phyloP scores from a whole-genome alignment of 2,113 vertebrate genomes.

The Tachysurus fulvidraco region DNA sequence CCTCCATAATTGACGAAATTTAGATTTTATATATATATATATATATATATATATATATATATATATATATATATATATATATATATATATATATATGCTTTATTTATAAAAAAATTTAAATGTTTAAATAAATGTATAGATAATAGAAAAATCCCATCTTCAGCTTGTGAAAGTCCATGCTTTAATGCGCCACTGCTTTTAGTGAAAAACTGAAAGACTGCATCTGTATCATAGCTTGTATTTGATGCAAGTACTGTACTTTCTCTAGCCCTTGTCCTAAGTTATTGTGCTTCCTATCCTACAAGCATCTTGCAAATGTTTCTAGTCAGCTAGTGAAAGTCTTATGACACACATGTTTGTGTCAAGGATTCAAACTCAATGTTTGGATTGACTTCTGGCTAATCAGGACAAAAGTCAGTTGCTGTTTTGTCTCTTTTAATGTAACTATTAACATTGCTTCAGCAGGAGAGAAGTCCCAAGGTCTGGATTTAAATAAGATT shows the following conservation, averaged over 20 bases:
- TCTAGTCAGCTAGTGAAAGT: not conserved
- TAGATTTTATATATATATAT: too few species aligned
- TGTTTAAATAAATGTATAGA: too few species aligned
- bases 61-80: too few species aligned
- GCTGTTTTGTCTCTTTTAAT: not conserved
- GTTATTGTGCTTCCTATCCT: not conserved
- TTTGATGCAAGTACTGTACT: too few species aligned
- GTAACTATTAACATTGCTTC: not conserved
- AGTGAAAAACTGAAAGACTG: not conserved
- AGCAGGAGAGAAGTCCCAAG: not conserved
- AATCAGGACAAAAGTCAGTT: not conserved
- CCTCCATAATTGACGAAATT: too few species aligned
- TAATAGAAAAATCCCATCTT: too few species aligned
- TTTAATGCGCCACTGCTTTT: too few species aligned
- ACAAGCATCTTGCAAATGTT: not conserved
- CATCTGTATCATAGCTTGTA: not conserved
- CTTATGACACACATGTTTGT: not conserved
- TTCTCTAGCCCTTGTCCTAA: too few species aligned
- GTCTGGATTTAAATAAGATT: slow-evolving; percentile 3
- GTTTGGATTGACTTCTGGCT: not conserved
- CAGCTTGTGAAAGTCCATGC: too few species aligned
- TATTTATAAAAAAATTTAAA: too few species aligned
- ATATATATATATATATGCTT: too few species aligned
- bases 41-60: too few species aligned
- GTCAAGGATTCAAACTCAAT: not conserved